These are phyloP conservation scores for Hozukius guyotensis DNA, from an alignment of 2,797 vertebrate species.

Conservation along the genomic window DNA sequence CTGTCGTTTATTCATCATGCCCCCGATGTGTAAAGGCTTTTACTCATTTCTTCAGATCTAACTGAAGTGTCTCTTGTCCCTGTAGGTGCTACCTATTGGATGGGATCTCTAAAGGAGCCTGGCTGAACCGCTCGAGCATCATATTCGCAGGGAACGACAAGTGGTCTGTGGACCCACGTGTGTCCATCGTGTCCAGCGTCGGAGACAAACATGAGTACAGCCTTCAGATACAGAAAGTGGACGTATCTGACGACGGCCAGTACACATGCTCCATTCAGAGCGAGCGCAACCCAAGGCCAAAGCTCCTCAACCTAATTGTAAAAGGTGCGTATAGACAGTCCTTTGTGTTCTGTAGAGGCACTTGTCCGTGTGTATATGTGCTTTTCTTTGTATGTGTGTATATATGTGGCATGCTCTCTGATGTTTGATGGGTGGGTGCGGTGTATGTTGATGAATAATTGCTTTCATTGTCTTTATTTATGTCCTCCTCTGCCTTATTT, in stretches of 20 bases:
- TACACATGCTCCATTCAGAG: constrained; percentile 98
- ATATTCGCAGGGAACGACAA: constrained; percentile 97
- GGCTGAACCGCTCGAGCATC: constrained; percentile 98
- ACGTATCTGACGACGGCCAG: constrained; percentile 93
- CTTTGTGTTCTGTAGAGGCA: background rate
- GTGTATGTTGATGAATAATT: background rate
- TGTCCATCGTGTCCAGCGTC: constrained; percentile 91
- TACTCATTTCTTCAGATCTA: background rate
- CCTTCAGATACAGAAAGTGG: constrained; percentile 98
- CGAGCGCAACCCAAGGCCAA: constrained; percentile 90
- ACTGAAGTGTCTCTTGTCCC: constrained; percentile 39
- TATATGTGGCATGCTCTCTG: background rate
- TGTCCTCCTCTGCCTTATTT: background rate
- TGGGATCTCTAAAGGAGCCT: constrained; percentile 96
- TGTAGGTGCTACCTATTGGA: constrained; percentile 96
- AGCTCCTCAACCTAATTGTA: constrained; percentile 95
- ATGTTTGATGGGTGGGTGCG: background rate
- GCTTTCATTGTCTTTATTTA: background rate
- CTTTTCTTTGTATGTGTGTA: too few relatives aligned
- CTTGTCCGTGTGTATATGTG: background rate
- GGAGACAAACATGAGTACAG: constrained; percentile 95
- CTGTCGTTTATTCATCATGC: too few relatives aligned
- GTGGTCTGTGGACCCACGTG: constrained; percentile 97
- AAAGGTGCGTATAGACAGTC: constrained; percentile 85
- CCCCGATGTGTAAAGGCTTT: too few relatives aligned